These are phyloP conservation scores for Cheilosia impressa DNA, from an alignment of 2,888 invertebrate genomes.

Conservation along the genomic window DNA sequence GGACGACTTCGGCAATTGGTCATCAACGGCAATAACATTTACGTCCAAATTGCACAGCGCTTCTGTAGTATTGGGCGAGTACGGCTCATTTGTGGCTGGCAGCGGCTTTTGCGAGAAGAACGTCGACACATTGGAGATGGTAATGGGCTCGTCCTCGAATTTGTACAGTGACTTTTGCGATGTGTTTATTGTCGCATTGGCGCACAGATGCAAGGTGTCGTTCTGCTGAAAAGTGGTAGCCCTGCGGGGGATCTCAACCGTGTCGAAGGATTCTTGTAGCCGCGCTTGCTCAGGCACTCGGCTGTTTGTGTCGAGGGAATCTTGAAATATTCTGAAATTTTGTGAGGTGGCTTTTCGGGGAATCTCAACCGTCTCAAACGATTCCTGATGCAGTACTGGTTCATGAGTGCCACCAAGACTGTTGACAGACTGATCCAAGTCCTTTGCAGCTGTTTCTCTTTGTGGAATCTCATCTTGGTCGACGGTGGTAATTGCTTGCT, in stretches of 20 bases:
- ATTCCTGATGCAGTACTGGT: conserved; percentile 8
- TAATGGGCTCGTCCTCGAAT: conserved; percentile 60
- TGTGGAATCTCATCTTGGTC: neutral
- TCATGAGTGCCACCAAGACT: neutral
- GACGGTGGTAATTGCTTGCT: neutral
- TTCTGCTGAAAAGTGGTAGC: conserved; percentile 54
- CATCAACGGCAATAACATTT: conserved; percentile 15
- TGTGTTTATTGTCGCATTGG: conserved; percentile 34
- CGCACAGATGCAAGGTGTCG: conserved; percentile 38
- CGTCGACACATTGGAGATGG: conserved; percentile 64
- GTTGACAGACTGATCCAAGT: neutral
- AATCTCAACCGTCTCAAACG: conserved; percentile 6
- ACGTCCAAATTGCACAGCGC: conserved; percentile 41
- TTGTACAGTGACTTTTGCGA: conserved; percentile 42
- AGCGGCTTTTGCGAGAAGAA: conserved; percentile 37
- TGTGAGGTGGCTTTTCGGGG: neutral
- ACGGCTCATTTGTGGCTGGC: neutral
- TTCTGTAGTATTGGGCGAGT: conserved; percentile 46
- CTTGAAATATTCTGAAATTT: neutral
- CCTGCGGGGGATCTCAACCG: conserved; percentile 27
- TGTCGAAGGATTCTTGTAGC: conserved; percentile 23
- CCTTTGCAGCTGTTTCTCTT: neutral
- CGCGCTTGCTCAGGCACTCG: neutral
- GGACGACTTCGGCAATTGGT: conserved; percentile 28
- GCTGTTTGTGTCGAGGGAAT: conserved; percentile 12